Conservation (phyloP, 2,113 vertebrate genomes). For the Pituophis catenifer region DNA sequence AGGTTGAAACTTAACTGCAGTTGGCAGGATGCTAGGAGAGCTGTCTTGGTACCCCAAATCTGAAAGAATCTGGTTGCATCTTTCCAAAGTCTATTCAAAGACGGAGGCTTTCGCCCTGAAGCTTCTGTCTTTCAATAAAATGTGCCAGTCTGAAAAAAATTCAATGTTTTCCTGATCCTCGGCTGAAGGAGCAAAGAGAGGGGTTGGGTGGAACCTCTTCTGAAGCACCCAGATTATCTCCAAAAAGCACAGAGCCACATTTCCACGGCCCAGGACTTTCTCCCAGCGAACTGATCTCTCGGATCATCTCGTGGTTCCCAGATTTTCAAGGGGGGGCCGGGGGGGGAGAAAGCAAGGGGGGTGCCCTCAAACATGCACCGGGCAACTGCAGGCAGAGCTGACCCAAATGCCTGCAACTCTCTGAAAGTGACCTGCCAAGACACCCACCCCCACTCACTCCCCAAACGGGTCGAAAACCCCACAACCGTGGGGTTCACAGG, state of each 20-base stretch:
- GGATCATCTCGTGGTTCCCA: background rate
- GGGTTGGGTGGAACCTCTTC: background rate
- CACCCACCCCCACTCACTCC: background rate
- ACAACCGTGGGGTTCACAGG: background rate
- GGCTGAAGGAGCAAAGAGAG: no score
- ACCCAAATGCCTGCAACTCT: background rate
- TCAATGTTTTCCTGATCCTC: background rate
- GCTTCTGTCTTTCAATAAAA: background rate
- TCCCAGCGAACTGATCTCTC: background rate
- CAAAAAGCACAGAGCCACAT: background rate
- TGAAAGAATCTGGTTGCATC: background rate
- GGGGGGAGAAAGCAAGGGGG: background rate
- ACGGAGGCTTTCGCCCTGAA: background rate
- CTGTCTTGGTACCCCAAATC: background rate
- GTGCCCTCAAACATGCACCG: background rate
- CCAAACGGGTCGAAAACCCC: background rate
- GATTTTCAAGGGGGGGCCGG: background rate
- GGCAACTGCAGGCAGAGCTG: background rate
- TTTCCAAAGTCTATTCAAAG: background rate
- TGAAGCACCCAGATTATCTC: background rate
- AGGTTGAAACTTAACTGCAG: background rate
- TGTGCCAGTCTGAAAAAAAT: background rate
- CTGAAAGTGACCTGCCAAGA: background rate
- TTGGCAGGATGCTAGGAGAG: background rate
- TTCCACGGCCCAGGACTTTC: background rate